A percentile compares a stretch with the other conserved stretches of the same genome.
Evolutionary conservation across 2,888 invertebrate genomes (phyloP).

Genomic region (Blera fallax): DNA sequence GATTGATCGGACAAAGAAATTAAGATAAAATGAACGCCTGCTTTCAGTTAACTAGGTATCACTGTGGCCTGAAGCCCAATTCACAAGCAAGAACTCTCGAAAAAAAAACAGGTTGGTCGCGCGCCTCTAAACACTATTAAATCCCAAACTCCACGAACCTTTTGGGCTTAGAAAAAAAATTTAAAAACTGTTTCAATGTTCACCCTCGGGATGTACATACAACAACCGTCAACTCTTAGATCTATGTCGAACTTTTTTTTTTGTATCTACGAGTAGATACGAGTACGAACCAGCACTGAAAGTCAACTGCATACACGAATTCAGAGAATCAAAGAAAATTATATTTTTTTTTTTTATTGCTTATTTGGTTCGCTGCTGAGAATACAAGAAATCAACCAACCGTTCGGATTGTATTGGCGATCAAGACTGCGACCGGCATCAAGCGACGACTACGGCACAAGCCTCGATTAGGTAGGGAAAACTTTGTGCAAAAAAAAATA

Average conservation of each 20-base stretch:
- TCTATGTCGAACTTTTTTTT: constrained; percentile 49
- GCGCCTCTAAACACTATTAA: background rate
- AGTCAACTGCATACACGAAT: constrained; percentile 51
- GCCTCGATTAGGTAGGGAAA: constrained; percentile 54
- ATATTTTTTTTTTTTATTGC: constrained; percentile 36
- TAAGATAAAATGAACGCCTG: constrained; percentile 35
- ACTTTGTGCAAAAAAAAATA: constrained; percentile 38
- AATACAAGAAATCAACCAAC: constrained; percentile 66
- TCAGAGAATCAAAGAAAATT: constrained; percentile 19
- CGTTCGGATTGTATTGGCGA: constrained; percentile 71
- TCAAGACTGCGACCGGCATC: constrained; percentile 70
- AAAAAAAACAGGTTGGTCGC: constrained; percentile 46
- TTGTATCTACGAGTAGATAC: constrained; percentile 21
- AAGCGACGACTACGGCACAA: constrained; percentile 47
- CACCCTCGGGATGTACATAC: constrained; percentile 26
- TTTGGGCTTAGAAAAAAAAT: background rate
- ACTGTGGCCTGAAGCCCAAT: constrained; percentile 33
- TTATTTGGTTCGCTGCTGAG: constrained; percentile 27
- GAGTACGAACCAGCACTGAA: constrained; percentile 24
- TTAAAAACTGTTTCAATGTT: constrained; percentile 12
- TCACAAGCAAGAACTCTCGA: constrained; percentile 20
- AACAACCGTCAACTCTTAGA: constrained; percentile 22
- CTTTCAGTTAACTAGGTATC: constrained; percentile 27
- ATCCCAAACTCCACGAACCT: constrained; percentile 34
- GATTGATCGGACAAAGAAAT: constrained; percentile 41